Base-by-base conservation (phyloP, 2,113 vertebrate species). In the Rhinopomastus cyanomelas region DNA sequence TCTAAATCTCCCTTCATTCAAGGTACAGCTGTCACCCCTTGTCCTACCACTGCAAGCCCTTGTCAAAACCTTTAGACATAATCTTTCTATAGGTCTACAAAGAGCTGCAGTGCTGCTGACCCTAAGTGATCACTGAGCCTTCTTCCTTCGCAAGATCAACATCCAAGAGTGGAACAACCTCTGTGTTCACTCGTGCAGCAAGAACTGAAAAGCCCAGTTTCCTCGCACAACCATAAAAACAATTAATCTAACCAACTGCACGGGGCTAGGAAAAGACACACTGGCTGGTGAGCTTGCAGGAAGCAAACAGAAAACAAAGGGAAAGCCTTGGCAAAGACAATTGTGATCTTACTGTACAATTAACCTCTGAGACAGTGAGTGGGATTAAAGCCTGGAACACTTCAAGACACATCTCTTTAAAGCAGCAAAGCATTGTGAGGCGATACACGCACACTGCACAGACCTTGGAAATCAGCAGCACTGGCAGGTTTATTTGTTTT, bases 401-500 rank as follows among this genome's bases (percentile, higher is more conserved):
- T 92, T 91, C 78, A 87, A 77, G 75, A 66, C 2, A 6, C 71
- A 76, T 85, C 76, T 67, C 66, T 92, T 80, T 81, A 66, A 92
- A 95, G 57, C 1, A 77, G 83, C 71, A 85, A 66, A 88, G 48
- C 74, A 55, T 42, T 88, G 51, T 49, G 78, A 81, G 75, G 75
- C 30, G 15, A 22, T 79, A 93, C 16, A 94, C 52, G 79, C 88
- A 94, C 60, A 91, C 86, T 74, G 83, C 72, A 57, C 82, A 87
- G 81, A 42, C 76, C 85, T 95, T 81, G 90, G 94, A 85, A 95
- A 96, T 93, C 87, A 93, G 88, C 87, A 92, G 52, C 49, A 81
- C 89, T 95, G 93, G 87, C 95, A 95, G 91, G 82, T 96, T 95
- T 94, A 95, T 96, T 90, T 96, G 94, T 95, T 96, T 94, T 87